These are phyloP conservation scores for Unio delphinus DNA, from an alignment of 2,888 invertebrate genomes.

Conservation along the genomic window DNA sequence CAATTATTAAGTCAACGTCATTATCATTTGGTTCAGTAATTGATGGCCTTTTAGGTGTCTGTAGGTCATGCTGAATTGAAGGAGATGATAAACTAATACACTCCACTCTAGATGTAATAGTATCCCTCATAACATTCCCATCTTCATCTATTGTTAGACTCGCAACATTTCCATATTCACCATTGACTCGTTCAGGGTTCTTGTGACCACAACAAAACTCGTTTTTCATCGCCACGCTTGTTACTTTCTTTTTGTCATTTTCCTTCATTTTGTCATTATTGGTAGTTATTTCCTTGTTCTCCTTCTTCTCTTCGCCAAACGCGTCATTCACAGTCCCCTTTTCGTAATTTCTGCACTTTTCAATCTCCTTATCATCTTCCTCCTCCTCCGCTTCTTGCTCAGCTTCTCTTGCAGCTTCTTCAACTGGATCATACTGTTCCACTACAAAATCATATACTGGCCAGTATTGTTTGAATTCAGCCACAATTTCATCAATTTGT, in stretches of 20 bases:
- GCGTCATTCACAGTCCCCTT: slow-evolving; percentile 20
- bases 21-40: slow-evolving; percentile 35
- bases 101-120: too few relatives aligned
- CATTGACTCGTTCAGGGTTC: background rate
- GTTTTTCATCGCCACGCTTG: slow-evolving; percentile 25
- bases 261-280: slow-evolving; percentile 20
- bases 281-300: slow-evolving; percentile 16
- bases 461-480: slow-evolving; percentile 65
- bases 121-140: too few relatives aligned
- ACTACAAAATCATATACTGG: slow-evolving; percentile 63
- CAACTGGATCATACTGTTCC: slow-evolving; percentile 45
- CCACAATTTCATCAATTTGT: slow-evolving; percentile 64
- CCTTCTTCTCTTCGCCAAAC: slow-evolving; percentile 11
- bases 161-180: too few relatives aligned
- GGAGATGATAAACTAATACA: too few relatives aligned
- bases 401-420: slow-evolving; percentile 38
- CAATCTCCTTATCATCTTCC: slow-evolving; percentile 18
- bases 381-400: slow-evolving; percentile 18
- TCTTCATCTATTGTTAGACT: too few relatives aligned
- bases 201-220: slow-evolving; percentile 1
- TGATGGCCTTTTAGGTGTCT: slow-evolving; percentile 23
- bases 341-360: slow-evolving; percentile 13
- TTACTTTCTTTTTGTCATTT: slow-evolving; percentile 30
- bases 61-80: slow-evolving; percentile 3
- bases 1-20: slow-evolving; percentile 56